These are phyloP conservation scores for Petrocephalus sullivani DNA, from an alignment of 2,797 vertebrate genomes.

Conservation along the genomic window DNA sequence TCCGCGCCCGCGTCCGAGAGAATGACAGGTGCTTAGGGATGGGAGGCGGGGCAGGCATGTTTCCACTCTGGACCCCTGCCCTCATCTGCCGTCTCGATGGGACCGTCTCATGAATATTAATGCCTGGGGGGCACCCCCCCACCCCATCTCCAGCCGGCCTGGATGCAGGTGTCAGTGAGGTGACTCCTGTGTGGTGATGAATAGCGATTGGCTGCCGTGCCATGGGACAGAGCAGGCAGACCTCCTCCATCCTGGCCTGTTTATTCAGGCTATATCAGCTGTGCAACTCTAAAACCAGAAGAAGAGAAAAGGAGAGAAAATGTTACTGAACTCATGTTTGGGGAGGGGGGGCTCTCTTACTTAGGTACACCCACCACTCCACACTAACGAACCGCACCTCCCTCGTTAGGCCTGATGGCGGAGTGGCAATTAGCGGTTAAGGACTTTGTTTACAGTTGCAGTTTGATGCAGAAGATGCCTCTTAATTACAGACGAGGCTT, in stretches of 20 bases:
- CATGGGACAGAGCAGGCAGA: constrained; percentile 64
- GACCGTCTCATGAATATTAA: constrained; percentile 61
- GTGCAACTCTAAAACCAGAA: constrained; percentile 36
- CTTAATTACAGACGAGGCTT: constrained; percentile 58
- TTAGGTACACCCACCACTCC: constrained; percentile 27
- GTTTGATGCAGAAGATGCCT: constrained; percentile 46
- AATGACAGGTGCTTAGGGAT: constrained; percentile 8
- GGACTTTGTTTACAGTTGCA: constrained; percentile 49
- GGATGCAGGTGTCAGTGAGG: constrained; percentile 54
- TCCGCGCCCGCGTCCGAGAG: not conserved
- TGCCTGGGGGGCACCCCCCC: constrained; percentile 42
- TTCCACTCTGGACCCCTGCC: constrained; percentile 34
- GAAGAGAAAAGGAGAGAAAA: constrained; percentile 35
- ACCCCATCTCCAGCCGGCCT: constrained; percentile 51
- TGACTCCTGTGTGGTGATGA: constrained; percentile 60
- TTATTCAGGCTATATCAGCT: constrained; percentile 57
- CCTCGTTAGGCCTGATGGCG: constrained; percentile 54
- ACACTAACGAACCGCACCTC: constrained; percentile 53
- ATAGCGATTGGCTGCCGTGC: constrained; percentile 63
- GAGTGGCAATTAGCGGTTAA: constrained; percentile 49
- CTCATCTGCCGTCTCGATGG: not conserved
- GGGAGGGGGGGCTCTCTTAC: not conserved
- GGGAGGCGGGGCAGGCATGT: not conserved
- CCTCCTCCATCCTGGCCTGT: constrained; percentile 39
- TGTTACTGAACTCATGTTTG: not conserved